Base-by-base conservation (phyloP, 2,888 invertebrate species). In the Erebia palarica region DNA sequence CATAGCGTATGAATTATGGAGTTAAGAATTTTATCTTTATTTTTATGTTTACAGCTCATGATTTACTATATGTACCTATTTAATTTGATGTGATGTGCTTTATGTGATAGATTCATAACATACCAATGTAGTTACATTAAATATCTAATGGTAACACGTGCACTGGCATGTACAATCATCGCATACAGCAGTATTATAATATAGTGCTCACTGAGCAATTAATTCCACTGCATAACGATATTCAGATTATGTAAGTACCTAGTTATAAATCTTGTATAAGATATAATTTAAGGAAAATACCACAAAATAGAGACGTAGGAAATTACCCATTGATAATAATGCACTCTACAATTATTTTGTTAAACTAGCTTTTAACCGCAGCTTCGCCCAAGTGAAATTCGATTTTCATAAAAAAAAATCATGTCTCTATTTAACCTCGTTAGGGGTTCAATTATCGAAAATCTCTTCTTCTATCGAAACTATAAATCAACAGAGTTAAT, bases 211-310 rank as follows among this genome's bases (percentile, higher is more conserved):
- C 63, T 21, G 47, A 18, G 47, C 63, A 21, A 21, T 49, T 63
- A 49, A 44, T 44, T 63, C 21, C 8, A 9, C 21, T 49, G 63
- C 63, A 63, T 63, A 63, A 63, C 14, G 21, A 63, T 49, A 49
- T 63, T 27, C 2, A 4, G 14, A 49, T 49, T 65, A 55, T 16
- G 53, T 42, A 11, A 11, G 53, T 47, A 59, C n/a, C 13, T 47
- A 59, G 16, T 13, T 47, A 53, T 53, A 61, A 36, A 42, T 61
- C 42, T 49, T 53, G 51, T 36, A 18, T 64, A 64, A 27, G 18
- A 44, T 47, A 64, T 64, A 27, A 51, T 64, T 64, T 51, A n/a
- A 64, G 64, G 64, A 64, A 64, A 64, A 53, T 13, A n/a, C 59
- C 59, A 36, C 36, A 36, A 36, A 5, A 36, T 36, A 36, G 36